A percentile compares a stretch with the other conserved stretches of the same genome.
These are phyloP conservation scores for Ceraclea dissimilis DNA, from an alignment of 2,888 invertebrate genomes.

Conservation along the genomic window DNA sequence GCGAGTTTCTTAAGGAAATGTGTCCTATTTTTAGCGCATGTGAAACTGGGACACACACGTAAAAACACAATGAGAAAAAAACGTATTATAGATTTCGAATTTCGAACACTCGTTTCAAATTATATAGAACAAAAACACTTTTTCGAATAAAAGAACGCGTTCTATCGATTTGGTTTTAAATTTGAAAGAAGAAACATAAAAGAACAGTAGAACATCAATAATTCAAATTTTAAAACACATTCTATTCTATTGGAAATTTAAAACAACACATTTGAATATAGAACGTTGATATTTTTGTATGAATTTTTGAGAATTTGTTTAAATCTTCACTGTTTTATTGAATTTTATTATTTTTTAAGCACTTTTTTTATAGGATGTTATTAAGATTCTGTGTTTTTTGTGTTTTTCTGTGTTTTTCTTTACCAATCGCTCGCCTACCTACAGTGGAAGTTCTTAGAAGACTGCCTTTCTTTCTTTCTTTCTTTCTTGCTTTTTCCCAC, in stretches of 20 bases:
- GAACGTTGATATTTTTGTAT: no score
- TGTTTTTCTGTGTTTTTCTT: not conserved
- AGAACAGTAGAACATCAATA: no score
- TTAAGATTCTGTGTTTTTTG: no score
- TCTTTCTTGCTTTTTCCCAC: not conserved
- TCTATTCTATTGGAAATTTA: no score
- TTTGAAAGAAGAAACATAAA: no score
- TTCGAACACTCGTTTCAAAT: not conserved
- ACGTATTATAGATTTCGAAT: not conserved
- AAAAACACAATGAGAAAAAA: not conserved
- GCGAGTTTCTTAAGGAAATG: not conserved
- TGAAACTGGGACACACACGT: not conserved
- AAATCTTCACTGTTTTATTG: no score
- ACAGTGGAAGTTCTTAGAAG: not conserved
- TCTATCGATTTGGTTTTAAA: no score
- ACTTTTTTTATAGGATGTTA: no score
- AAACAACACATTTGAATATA: no score
- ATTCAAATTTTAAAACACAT: no score
- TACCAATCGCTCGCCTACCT: not conserved
- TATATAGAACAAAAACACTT: not conserved
- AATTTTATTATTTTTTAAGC: no score
- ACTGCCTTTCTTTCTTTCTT: not conserved
- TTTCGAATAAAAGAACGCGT: not conserved
- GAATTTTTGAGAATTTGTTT: no score
- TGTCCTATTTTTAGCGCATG: not conserved